Percentiles rank a stretch among this genome's conserved stretches.
phyloP scores from a whole-genome alignment of 2,888 invertebrate genomes.

The Caenorhabditis becei region DNA sequence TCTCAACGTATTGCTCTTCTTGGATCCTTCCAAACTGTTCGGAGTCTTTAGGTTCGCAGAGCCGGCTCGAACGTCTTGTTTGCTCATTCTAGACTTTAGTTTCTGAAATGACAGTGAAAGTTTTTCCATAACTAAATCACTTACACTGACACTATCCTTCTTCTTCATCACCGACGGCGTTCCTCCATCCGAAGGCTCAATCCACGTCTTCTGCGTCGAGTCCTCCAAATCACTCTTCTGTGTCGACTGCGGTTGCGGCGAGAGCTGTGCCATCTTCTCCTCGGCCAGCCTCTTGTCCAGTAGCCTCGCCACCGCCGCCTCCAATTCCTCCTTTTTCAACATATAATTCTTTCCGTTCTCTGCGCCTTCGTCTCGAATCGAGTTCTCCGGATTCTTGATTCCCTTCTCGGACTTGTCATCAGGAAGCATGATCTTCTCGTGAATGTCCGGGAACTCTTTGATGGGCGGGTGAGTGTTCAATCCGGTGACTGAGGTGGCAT shows the following conservation, averaged over 20 bases:
- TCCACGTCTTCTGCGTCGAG: neutral
- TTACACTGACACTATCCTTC: neutral
- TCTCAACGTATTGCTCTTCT: no score
- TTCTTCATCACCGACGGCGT: neutral
- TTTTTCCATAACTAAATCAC: no score
- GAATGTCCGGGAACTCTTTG: constrained; percentile 23
- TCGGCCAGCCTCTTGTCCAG: constrained; percentile 41
- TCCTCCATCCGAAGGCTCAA: neutral
- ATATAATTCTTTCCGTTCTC: constrained; percentile 2
- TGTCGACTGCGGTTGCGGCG: neutral
- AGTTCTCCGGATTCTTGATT: constrained; percentile 34
- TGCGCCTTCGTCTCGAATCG: constrained; percentile 6
- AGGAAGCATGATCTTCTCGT: neutral
- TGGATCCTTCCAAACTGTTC: no score
- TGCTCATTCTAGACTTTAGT: neutral
- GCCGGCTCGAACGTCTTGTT: no score
- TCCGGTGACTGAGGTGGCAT: neutral
- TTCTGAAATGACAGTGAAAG: neutral
- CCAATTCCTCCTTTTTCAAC: constrained; percentile 44
- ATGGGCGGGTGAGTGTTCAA: constrained; percentile 17
- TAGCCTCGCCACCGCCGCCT: constrained; percentile 43
- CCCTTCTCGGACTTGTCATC: constrained; percentile 7
- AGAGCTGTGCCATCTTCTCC: neutral
- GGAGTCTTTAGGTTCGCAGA: no score
- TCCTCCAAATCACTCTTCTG: constrained; percentile 7